A percentile compares a stretch with the other conserved stretches of the same genome.
Evolutionary conservation across 2,797 vertebrate species (phyloP).

Genomic region (Smutsia gigantea): DNA sequence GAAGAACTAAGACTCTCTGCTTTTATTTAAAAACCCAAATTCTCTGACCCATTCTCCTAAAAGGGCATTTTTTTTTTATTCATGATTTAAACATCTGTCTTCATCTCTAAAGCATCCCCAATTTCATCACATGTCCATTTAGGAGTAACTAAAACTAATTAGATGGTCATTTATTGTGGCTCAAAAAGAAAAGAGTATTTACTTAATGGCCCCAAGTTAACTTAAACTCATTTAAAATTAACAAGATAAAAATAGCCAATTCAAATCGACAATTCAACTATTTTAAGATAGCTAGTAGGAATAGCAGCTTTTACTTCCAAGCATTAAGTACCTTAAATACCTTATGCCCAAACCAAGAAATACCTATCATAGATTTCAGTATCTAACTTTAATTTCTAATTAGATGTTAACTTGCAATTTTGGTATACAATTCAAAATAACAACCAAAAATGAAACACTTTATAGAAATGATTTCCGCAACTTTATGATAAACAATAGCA

Average conservation of each 20-base stretch:
- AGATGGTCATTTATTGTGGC: not conserved
- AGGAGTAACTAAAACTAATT: not conserved
- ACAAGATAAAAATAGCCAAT: conserved; percentile 10
- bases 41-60: not conserved
- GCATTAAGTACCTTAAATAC: not conserved
- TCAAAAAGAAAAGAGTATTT: conserved; percentile 31
- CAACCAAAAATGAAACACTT: conserved; percentile 40
- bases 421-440: conserved; percentile 41
- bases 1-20: not conserved
- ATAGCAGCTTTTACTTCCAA: conserved; percentile 38
- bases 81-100: not conserved
- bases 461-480: not conserved
- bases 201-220: conserved; percentile 41
- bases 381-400: conserved; percentile 50
- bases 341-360: conserved; percentile 44
- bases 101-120: not conserved
- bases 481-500: conserved; percentile 56
- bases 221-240: conserved; percentile 43
- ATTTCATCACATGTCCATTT: not conserved
- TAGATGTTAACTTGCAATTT: conserved; percentile 58
- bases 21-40: not conserved
- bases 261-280: conserved; percentile 36
- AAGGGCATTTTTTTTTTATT: not conserved
- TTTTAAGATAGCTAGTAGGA: conserved; percentile 15
- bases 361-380: conserved; percentile 13